These are phyloP conservation scores for Chrysolophus pictus DNA, from an alignment of 2,797 vertebrate genomes.

Conservation along the genomic window DNA sequence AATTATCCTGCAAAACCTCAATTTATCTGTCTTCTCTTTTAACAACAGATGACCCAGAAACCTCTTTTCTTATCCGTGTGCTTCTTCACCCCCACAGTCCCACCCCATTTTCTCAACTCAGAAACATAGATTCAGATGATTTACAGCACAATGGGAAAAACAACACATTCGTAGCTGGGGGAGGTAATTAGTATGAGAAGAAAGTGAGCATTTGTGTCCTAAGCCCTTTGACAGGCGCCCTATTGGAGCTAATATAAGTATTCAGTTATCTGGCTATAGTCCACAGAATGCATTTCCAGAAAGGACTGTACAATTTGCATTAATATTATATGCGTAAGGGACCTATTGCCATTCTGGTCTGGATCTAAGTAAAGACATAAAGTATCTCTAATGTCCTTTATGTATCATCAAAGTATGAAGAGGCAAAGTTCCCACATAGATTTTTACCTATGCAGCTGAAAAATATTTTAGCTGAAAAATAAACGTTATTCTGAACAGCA, in stretches of 20 bases:
- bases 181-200: background rate
- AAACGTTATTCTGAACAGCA: conserved; percentile 67
- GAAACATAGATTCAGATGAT: background rate
- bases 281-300: conserved; percentile 27
- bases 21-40: conserved; percentile 12
- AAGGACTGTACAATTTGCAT: conserved; percentile 50
- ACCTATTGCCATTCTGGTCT: conserved; percentile 52
- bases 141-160: background rate
- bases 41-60: background rate
- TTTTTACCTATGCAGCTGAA: conserved; percentile 18
- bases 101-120: background rate
- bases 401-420: conserved; percentile 24
- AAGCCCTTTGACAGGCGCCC: conserved; percentile 12
- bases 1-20: conserved; percentile 8
- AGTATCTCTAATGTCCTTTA: conserved; percentile 25
- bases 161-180: background rate
- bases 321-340: conserved; percentile 60
- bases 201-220: background rate
- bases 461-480: conserved; percentile 62
- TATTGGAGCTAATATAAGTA: background rate
- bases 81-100: background rate
- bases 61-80: background rate
- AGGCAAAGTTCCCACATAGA: conserved; percentile 35
- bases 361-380: conserved; percentile 51
- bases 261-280: conserved; percentile 13